Conservation (phyloP, 2,113 vertebrate genomes). For the Montifringilla adamsi region DNA sequence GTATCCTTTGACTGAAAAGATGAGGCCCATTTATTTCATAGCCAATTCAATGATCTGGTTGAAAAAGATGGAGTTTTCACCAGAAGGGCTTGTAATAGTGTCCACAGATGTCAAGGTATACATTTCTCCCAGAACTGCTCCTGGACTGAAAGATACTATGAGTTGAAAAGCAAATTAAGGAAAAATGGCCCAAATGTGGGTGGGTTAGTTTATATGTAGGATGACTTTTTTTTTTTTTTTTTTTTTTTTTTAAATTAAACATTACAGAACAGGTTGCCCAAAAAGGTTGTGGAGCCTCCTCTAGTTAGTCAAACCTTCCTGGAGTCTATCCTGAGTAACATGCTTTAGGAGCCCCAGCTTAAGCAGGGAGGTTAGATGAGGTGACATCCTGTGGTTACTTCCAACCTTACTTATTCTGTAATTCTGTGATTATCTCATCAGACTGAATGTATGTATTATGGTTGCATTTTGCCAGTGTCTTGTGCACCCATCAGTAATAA, state of each 20-base stretch:
- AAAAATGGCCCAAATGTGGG: not conserved
- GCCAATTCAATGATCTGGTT: not conserved
- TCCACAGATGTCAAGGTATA: not conserved
- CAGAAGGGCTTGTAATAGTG: not conserved
- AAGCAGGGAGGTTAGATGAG: not conserved
- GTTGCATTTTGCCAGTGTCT: not conserved
- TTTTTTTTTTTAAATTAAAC: not conserved
- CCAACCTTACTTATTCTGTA: not conserved
- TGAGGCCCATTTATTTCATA: not conserved
- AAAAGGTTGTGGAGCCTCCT: not conserved
- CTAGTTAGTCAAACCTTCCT: not conserved
- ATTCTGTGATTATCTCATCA: not conserved
- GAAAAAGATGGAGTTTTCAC: not conserved
- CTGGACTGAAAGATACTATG: not conserved
- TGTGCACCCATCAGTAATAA: not conserved
- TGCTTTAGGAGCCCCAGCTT: too few species aligned
- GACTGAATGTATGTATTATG: not conserved
- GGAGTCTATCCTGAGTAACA: not conserved
- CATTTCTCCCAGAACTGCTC: not conserved
- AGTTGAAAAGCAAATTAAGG: not conserved
- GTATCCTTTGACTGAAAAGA: not conserved
- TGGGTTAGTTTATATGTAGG: not conserved
- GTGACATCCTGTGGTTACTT: not conserved
- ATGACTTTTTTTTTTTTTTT: not conserved
- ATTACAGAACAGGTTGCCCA: not conserved